These are phyloP conservation scores for Uromys caudimaculatus DNA, from an alignment of 2,797 vertebrate genomes.

Conservation along the genomic window DNA sequence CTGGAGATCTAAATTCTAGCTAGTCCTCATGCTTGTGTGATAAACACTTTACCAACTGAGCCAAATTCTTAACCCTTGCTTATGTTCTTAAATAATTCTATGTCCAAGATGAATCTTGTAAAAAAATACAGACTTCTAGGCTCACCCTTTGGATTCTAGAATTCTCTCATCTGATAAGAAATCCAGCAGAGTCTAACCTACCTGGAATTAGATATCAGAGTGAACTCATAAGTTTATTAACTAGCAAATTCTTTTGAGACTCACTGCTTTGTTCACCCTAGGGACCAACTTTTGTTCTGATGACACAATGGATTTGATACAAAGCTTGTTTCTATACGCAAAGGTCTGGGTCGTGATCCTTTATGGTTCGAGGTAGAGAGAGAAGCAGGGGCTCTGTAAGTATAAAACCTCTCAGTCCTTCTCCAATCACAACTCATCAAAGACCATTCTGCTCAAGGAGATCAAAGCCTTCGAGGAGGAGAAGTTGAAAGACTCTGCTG, in stretches of 20 bases:
- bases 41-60: neutral
- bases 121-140: constrained; percentile 33
- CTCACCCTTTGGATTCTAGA: neutral
- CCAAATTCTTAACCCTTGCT: neutral
- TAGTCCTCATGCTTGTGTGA: neutral
- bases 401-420: constrained; percentile 63
- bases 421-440: constrained; percentile 83
- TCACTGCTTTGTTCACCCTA: neutral
- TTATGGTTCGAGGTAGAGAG: constrained; percentile 27
- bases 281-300: constrained; percentile 59
- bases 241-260: constrained; percentile 43
- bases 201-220: constrained; percentile 55
- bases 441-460: constrained; percentile 72
- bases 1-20: neutral
- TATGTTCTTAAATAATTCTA: constrained; percentile 7
- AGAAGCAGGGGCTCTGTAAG: constrained; percentile 72
- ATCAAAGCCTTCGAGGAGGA: constrained; percentile 76
- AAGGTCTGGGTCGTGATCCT: constrained; percentile 69
- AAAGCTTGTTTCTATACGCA: constrained; percentile 59
- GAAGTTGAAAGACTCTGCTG: constrained; percentile 81
- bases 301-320: constrained; percentile 60
- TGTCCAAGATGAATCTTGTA: neutral
- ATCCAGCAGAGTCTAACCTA: constrained; percentile 9
- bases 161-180: constrained; percentile 38
- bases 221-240: neutral